These are phyloP conservation scores for Sebastes elongatus DNA, from an alignment of 2,797 vertebrate genomes.

Conservation along the genomic window DNA sequence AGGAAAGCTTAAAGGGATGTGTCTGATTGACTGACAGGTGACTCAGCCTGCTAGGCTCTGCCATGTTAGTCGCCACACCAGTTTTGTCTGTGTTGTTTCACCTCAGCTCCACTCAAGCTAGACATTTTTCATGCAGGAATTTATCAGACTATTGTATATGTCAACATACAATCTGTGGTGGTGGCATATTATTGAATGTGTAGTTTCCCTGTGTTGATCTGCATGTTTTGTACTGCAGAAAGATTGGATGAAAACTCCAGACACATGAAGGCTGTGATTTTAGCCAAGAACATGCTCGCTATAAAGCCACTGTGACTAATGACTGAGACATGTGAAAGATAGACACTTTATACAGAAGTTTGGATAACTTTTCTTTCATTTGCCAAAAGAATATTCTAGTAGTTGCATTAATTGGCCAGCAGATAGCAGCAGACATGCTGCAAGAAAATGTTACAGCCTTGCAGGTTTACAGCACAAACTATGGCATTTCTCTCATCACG, in stretches of 20 bases:
- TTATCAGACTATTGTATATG: neutral
- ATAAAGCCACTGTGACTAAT: neutral
- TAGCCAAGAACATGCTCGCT: neutral
- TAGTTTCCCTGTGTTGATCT: neutral
- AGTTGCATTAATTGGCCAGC: conserved; percentile 12
- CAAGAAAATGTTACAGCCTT: neutral
- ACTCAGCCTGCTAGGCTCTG: neutral
- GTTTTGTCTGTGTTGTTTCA: neutral
- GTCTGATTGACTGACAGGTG: neutral
- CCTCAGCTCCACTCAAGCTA: neutral
- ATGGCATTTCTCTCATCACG: neutral
- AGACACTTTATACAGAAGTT: neutral
- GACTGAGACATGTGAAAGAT: neutral
- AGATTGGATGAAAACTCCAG: neutral
- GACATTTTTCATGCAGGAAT: neutral
- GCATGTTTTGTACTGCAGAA: neutral
- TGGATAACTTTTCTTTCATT: neutral
- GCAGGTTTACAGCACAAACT: neutral
- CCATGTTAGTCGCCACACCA: neutral
- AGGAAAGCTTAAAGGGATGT: neutral
- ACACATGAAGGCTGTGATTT: neutral
- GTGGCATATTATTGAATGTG: neutral
- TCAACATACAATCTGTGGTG: neutral
- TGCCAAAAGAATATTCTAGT: neutral
- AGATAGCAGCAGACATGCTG: conserved; percentile 22